Base-by-base conservation (phyloP, 2,113 vertebrate species). In the Glaucomys volans region DNA sequence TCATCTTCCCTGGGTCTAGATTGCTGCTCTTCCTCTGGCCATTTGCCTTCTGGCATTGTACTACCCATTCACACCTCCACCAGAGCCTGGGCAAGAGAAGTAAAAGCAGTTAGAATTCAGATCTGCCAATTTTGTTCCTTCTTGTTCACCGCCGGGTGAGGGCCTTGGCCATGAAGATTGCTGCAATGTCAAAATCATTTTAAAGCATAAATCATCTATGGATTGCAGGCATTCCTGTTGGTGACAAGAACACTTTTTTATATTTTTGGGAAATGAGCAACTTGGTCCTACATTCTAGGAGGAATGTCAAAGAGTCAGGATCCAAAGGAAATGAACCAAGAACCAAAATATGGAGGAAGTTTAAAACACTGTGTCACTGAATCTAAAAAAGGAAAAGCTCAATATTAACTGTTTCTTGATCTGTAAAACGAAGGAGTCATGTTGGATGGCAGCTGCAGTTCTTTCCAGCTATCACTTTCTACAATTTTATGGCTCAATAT, bases 301-400 rank as follows among this genome's bases (percentile, higher is more conserved):
- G 52, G 85, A 96, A 94, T 66, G 52, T 95, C 88, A 91, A 89
- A 77, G 64, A 91, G 44, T 91, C 12, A 16, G 57, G 16, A 87
- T 95, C 66, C 97, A 96, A 96, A 96, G 84, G 90, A 96, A 98
- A 95, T 62, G 54, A 97, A 84, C 74, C 80, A 67, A 80, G 90
- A 87, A 92, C 35, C 47, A 93, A 79, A 94, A 89, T 37, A 74
- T 80, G 85, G 59, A 97, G 87, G 77, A 95, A 95, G 52, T 14
- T 87, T 37, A 95, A 62, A 62, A 90, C 75, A 72, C 28, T 14
- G 69, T 67, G 42, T 92, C 59, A 40, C 72, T 87, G 44, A 26
- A 52, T 64, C 59, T 84, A 47, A 66, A 90, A 84, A 77, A 92
- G 40, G 40, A 59, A 94, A 90, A 50, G 71, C 40, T 92, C 10